Conservation (phyloP, 2,113 vertebrate species). For the Actenoides hombroni region DNA sequence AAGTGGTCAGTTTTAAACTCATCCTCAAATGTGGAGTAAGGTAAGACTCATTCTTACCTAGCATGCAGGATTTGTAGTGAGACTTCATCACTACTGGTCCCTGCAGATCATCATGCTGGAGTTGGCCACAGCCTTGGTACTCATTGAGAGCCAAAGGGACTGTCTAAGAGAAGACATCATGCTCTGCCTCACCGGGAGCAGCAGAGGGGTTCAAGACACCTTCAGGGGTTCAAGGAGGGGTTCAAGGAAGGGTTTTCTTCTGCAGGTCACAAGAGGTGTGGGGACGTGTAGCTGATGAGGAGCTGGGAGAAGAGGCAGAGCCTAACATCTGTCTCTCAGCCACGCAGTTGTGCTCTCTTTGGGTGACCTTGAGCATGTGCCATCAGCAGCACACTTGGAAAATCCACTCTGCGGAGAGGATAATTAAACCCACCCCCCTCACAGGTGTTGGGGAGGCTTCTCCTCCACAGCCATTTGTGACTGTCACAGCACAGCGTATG, state of each 20-base stretch:
- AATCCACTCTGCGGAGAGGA: background rate
- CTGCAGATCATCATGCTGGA: background rate
- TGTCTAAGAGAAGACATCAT: background rate
- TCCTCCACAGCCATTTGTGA: slow-evolving; percentile 10
- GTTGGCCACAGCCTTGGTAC: background rate
- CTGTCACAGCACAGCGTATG: background rate
- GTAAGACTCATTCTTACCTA: background rate
- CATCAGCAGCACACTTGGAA: background rate
- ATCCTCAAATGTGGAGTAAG: background rate
- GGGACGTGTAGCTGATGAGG: background rate
- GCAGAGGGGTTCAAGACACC: background rate
- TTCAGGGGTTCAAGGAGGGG: too few relatives aligned
- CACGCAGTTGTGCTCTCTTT: background rate
- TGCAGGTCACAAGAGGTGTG: background rate
- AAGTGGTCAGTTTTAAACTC: background rate
- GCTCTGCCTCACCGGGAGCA: background rate
- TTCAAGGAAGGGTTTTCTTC: background rate
- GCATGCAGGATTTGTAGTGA: background rate
- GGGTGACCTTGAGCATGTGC: background rate
- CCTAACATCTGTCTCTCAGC: background rate
- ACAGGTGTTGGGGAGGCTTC: slow-evolving; percentile 44
- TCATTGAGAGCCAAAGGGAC: background rate
- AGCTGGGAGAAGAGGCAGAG: background rate
- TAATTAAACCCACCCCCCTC: background rate
- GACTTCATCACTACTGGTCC: background rate